Evolutionary conservation across 2,113 vertebrate genomes (phyloP), one percentile per base, ranked within the genome.

Genomic region (Seriola rivoliana): DNA sequence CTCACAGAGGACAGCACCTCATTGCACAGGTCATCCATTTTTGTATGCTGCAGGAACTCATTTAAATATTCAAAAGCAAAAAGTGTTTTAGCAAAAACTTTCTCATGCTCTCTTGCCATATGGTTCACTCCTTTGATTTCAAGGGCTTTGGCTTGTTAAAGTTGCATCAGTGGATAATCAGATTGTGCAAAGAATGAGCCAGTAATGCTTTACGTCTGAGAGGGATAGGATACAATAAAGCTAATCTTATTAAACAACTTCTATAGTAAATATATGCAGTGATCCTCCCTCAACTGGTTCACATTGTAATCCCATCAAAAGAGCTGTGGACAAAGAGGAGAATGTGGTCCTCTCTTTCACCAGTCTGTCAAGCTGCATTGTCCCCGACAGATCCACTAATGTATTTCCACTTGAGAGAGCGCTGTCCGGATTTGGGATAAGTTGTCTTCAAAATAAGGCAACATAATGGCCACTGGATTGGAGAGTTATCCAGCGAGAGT

Each of bases 231-330:
- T 44, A 92, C 80, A 92, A 91, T 84, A 80, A 84, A 65, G 25
- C 69, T 90, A 91, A 92, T 93, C 92, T 72, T 81, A 88, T 89
- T 91, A 89, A 86, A 80, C 84, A 76, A 25, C 57, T 75, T 89
- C 82, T 78, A 80, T 87, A 64, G 87, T 84, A 88, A 87, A 86
- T 86, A 88, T 86, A 85, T 85, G 85, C 90, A 81, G 80, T 88
- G 81, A 81, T 78, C 55, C 78, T 75, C 76, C 80, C 23, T 75
- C 21, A 1, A 72, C 79, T 67, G 67, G 52, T 81, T 88, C 75
- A 60, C 59, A 40, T 46, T 86, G 77, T 86, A 91, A 86, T 87
- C 80, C 69, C n/a, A 73, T 87, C 72, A 91, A 88, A 88, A 80
- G 71, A 29, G 48, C 54, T 14, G 19, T 23, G 1, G 65, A 88